Evolutionary conservation across 2,888 invertebrate genomes (phyloP), one percentile per base, ranked within the genome.

Genomic region (Uropetala carovei): DNA sequence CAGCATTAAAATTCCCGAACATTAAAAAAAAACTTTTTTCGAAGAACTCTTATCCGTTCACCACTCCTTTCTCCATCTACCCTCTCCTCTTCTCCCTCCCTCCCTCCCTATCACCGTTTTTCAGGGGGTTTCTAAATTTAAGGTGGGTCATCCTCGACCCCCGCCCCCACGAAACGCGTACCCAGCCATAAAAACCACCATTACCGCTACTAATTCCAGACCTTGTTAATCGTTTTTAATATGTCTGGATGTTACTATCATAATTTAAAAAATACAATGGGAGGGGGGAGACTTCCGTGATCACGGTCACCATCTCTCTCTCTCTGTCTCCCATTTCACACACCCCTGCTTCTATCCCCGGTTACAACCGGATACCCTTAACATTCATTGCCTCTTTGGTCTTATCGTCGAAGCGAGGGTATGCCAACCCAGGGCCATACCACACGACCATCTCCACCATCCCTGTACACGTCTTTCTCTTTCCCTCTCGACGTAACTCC

Each of bases 161-260:
- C 8, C 16, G 13, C 64, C 18, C n/a, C 7, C 64, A n/a, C 10
- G 75, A 75, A 11, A 75, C 11, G 75, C 11, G 43, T 5, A 14
- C n/a, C 75, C 22, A 75, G n/a, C n/a, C 22, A 75, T n/a, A 27
- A 4, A n/a, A 27, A 30, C 83, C 56, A 18, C 83, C 83, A 57
- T 57, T 43, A 43, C 82, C 57, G n/a, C 43, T n/a, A 57, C 83
- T 83, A 43, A 30, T n/a, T 83, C 83, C 56, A 57, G 83, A 5
- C 83, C 83, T 83, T 83, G 83, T 83, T 83, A 83, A 83, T 83
- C 83, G 83, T 83, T 83, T 83, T 83, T n/a, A 83, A 57, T 43
- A n/a, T 43, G 43, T 57, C 57, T 43, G 83, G 83, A 56, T 56
- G 83, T 57, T 43, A 83, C 83, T n/a, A 83, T 83, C 83, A 83